Base-by-base conservation (phyloP, 1,140 invertebrate species). In the Lepidostoma basale region DNA sequence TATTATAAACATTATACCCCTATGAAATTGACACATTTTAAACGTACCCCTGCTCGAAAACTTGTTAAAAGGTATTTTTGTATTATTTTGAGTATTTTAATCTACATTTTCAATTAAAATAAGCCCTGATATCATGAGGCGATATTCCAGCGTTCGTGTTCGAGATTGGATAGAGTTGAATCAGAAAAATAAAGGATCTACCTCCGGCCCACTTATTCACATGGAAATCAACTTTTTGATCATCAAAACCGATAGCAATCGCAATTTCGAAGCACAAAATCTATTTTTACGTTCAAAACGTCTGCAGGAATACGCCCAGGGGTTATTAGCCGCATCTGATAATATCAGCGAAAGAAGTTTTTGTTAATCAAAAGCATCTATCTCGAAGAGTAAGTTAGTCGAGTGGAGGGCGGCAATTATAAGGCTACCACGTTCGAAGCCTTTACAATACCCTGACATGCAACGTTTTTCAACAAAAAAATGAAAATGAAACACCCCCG, bases 381-480 rank as follows among this genome's bases (percentile, higher is more conserved):
- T 54, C 49, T 54, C 23, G 49, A 54, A 30, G 26, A 54, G 25
- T 54, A 30, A 28, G 49, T 54, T 16, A 49, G 18, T 49, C 45
- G 22, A 23, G 22, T 3, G 9, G 12, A 28, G 49, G 25, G 49
- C 30, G 49, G 49, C 30, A 54, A 54, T 54, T 54, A 54, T 28
- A 54, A 54, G 30, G 49, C 49, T 28, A 16, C 22, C 14, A 22
- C 39, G 65, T 59, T 47, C 65, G 28, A 59, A 60, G 39, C 39
- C 54, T 67, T 67, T 67, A 67, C 65, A 67, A 67, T 45, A 12
- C 30, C 25, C 40, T 59, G 20, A 47, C 65, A 67, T 67, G 65
- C 65, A 60, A 67, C 36, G 25, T 56, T 36, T 45, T n/a, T 65
- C 9, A 5, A 60, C 10, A 39, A 52, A 65, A n/a, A 67, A 39